phyloP scores from a whole-genome alignment of 2,888 invertebrate genomes.

The Sabellastarte sp. region DNA sequence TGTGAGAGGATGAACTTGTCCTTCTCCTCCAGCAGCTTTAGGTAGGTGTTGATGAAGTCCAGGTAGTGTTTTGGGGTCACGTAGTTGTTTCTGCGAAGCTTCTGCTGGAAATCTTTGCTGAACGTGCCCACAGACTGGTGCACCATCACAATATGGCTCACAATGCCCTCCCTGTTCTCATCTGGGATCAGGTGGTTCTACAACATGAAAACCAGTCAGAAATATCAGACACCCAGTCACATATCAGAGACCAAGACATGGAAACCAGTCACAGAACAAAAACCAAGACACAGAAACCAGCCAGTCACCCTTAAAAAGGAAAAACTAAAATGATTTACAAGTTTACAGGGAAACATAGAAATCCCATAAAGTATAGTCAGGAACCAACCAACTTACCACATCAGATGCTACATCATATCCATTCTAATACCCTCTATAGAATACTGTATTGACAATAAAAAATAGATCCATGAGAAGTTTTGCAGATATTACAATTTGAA shows the following conservation, averaged over 20 bases:
- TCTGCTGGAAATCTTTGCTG: constrained; percentile 71
- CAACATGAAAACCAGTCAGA: constrained; percentile 5
- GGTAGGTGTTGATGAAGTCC: constrained; percentile 79
- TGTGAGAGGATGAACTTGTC: constrained; percentile 62
- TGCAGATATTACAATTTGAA: too few relatives aligned
- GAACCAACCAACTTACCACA: too few relatives aligned
- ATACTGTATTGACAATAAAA: too few relatives aligned
- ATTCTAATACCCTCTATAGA: too few relatives aligned
- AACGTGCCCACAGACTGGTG: constrained; percentile 75
- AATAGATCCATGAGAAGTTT: too few relatives aligned
- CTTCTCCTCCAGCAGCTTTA: constrained; percentile 74
- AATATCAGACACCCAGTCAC: too few relatives aligned
- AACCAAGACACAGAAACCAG: too few relatives aligned
- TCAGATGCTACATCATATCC: too few relatives aligned
- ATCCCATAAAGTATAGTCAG: too few relatives aligned
- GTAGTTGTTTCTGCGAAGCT: constrained; percentile 78
- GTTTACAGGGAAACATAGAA: background rate
- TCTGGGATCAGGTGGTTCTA: constrained; percentile 71
- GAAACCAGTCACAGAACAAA: too few relatives aligned
- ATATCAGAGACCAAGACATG: too few relatives aligned
- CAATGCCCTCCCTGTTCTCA: constrained; percentile 69
- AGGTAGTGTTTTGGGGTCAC: constrained; percentile 91
- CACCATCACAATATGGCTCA: constrained; percentile 83
- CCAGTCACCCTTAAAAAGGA: too few relatives aligned
- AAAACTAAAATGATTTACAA: background rate